Evolutionary conservation across 2,797 vertebrate species (phyloP), one percentile per base, ranked within the genome.

Genomic region (Ceryle rudis): DNA sequence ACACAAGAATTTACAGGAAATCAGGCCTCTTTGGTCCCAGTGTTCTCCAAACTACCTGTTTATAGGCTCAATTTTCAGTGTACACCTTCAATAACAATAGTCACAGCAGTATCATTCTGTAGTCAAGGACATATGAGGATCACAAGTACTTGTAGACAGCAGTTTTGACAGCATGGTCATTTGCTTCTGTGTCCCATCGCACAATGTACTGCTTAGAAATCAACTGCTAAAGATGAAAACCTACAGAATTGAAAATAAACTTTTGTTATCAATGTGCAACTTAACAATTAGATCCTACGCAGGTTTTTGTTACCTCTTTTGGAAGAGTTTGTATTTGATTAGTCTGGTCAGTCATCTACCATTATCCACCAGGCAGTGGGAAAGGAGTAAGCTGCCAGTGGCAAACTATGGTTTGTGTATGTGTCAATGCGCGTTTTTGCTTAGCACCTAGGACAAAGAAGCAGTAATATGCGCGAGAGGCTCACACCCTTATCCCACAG

Each of bases 1-100:
- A 75, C 51, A 84, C 0, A 4, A 95, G 86, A 84, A 94, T 79
- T 96, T 95, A 81, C 51, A 41, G 94, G 90, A 96, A 96, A 92
- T 75, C 70, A 93, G 77, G 70, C 51, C 70, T 84, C 77, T 81
- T 47, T 82, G 52, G 88, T 79, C 66, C n/a, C 66, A 79, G 37
- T 42, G 46, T 90, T 95, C 92, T 72, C 82, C 7, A 4, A 89
- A 79, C 64, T 86, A 88, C 52, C 55, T 79, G 70, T 65, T 93
- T 69, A 83, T 21, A 78, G 37, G 69, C 46, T 93, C 46, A 44
- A 3, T 89, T 93, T 96, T 94, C 77, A 65, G 8, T 0, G 1
- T 61, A 46, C n/a, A 46, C n/a, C 26, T 65, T 86, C 70, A 75
- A 9, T 39, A 79, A 71, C 58, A 75, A 70, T 23, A 79, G 51